Evolutionary conservation across 2,888 invertebrate species (phyloP).

Genomic region (Phrixothrix hirtus): DNA sequence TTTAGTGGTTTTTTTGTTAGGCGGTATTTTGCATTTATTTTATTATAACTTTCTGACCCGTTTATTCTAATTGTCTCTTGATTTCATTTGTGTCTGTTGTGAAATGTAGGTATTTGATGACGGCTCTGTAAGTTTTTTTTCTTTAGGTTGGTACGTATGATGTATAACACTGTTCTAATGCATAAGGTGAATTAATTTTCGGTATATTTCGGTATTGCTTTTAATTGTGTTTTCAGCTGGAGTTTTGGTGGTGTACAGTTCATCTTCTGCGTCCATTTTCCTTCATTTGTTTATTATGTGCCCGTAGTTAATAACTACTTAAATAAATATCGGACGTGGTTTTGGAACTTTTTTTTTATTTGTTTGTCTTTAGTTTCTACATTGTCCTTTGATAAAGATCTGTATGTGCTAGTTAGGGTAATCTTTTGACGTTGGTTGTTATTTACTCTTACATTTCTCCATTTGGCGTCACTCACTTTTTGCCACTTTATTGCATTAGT

Average conservation of each 20-base stretch:
- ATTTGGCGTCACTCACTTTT: too few species aligned
- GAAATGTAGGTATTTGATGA: constrained; percentile 2
- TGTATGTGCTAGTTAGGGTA: too few species aligned
- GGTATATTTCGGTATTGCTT: neutral
- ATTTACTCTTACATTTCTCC: too few species aligned
- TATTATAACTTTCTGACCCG: neutral
- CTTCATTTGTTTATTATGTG: neutral
- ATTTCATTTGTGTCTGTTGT: neutral
- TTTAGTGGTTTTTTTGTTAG: neutral
- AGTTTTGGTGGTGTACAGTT: neutral
- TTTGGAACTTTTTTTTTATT: neutral
- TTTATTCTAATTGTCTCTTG: neutral
- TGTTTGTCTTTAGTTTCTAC: too few species aligned
- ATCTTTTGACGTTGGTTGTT: too few species aligned
- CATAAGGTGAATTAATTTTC: neutral
- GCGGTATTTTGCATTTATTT: neutral
- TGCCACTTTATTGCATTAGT: too few species aligned
- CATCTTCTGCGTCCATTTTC: neutral
- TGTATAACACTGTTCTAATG: neutral
- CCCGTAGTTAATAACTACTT: neutral
- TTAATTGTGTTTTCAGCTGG: neutral
- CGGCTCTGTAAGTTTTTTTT: neutral
- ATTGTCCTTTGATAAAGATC: too few species aligned
- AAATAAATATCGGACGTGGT: neutral
- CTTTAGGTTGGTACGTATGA: neutral